Conservation (phyloP, 2,113 vertebrate genomes). For the Trichomycterus rosablanca region DNA sequence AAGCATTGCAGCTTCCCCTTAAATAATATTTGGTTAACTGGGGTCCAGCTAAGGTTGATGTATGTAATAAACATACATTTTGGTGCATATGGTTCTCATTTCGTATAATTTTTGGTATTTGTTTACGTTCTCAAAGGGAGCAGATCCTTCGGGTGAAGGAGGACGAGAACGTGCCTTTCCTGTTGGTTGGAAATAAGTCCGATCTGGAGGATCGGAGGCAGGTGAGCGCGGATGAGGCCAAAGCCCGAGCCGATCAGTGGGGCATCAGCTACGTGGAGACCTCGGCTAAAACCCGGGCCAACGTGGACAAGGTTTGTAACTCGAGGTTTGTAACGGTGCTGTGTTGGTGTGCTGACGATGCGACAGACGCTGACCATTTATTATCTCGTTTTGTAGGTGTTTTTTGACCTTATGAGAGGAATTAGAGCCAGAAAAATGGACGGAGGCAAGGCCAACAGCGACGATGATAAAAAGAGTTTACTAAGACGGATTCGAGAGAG, state of each 20-base stretch:
- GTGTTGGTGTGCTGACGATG: too few species aligned
- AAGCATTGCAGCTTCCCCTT: too few species aligned
- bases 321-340: neutral
- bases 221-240: conserved; percentile 82
- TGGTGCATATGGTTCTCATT: too few species aligned
- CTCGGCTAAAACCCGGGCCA: conserved; percentile 83
- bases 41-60: too few species aligned
- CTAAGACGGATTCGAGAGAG: conserved; percentile 85
- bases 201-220: conserved; percentile 87
- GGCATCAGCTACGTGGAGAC: conserved; percentile 87
- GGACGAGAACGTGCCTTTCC: conserved; percentile 86
- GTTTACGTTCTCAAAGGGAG: conserved; percentile 61
- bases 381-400: conserved; percentile 66
- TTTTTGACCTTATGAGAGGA: conserved; percentile 87
- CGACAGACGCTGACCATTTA: too few species aligned
- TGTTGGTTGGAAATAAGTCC: conserved; percentile 86
- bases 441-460: conserved; percentile 86
- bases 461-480: conserved; percentile 87
- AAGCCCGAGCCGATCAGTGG: conserved; percentile 82
- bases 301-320: conserved; percentile 78
- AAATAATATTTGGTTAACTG: too few species aligned
- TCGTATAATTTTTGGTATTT: too few species aligned
- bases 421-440: conserved; percentile 87
- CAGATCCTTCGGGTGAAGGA: conserved; percentile 87
- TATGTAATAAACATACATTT: too few species aligned